These are phyloP conservation scores for Ceyx erithaca DNA, from an alignment of 2,797 vertebrate genomes.

Conservation along the genomic window DNA sequence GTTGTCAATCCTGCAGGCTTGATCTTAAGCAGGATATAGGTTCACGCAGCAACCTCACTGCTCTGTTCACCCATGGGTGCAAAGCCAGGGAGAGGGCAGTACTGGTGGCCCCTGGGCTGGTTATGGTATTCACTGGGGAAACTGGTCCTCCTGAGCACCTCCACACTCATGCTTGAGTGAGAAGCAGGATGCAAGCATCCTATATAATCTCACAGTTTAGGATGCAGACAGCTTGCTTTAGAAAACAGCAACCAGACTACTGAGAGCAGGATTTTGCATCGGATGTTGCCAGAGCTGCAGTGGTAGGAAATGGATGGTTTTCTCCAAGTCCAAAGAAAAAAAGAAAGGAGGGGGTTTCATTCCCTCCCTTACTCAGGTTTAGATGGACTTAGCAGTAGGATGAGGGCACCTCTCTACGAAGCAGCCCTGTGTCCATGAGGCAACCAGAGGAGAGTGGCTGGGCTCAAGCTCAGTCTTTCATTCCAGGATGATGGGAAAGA, in stretches of 20 bases:
- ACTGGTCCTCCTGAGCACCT: background rate
- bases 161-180: background rate
- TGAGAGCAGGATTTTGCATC: background rate
- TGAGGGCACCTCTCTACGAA: background rate
- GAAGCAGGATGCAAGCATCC: background rate
- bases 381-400: background rate
- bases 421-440: rapidly evolving
- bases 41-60: background rate
- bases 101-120: background rate
- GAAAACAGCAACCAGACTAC: background rate
- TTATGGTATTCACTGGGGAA: background rate
- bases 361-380: background rate
- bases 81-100: background rate
- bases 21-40: rapidly evolving
- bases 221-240: background rate
- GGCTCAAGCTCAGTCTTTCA: background rate
- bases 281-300: background rate
- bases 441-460: background rate
- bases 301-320: background rate
- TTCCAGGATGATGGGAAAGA: background rate
- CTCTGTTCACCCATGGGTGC: background rate
- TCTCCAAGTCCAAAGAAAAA: background rate
- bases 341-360: background rate
- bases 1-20: background rate
- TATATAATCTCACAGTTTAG: background rate